Evolutionary conservation across 2,888 invertebrate species (phyloP).

Genomic region (Lasioglossum calceatum): DNA sequence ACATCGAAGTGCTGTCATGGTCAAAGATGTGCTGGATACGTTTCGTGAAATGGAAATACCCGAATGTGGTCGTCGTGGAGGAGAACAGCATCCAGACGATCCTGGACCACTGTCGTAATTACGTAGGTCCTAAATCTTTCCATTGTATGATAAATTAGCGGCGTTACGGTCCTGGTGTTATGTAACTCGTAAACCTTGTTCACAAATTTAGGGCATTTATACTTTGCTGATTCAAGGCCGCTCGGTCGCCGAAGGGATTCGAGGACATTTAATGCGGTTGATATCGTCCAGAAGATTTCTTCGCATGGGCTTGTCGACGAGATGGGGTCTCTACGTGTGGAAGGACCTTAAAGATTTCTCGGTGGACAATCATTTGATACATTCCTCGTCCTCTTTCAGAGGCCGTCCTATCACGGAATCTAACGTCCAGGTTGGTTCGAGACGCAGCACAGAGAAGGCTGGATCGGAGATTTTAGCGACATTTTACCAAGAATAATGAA

Average conservation of each 20-base stretch:
- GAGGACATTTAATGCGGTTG: constrained; percentile 75
- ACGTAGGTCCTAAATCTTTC: constrained; percentile 69
- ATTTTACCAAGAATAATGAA: too few relatives aligned
- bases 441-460: neutral
- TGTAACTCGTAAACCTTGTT: constrained; percentile 19
- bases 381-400: constrained; percentile 88
- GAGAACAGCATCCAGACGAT: constrained; percentile 77
- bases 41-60: constrained; percentile 81
- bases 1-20: constrained; percentile 78
- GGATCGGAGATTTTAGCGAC: too few relatives aligned
- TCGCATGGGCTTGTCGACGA: constrained; percentile 88
- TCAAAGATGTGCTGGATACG: constrained; percentile 77
- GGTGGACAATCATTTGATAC: constrained; percentile 89
- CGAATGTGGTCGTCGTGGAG: constrained; percentile 77
- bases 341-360: constrained; percentile 86
- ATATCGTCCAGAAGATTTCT: constrained; percentile 86
- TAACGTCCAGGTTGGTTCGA: constrained; percentile 88
- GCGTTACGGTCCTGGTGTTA: constrained; percentile 3
- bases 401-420: constrained; percentile 89
- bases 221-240: constrained; percentile 80
- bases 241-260: constrained; percentile 74
- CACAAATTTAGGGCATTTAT: constrained; percentile 77
- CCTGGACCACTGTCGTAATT: constrained; percentile 81
- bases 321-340: constrained; percentile 94
- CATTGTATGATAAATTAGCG: neutral